A percentile compares a stretch with the other conserved stretches of the same genome.
Evolutionary conservation across 2,888 invertebrate genomes (phyloP).

Genomic region (Epirrhoe tristata): DNA sequence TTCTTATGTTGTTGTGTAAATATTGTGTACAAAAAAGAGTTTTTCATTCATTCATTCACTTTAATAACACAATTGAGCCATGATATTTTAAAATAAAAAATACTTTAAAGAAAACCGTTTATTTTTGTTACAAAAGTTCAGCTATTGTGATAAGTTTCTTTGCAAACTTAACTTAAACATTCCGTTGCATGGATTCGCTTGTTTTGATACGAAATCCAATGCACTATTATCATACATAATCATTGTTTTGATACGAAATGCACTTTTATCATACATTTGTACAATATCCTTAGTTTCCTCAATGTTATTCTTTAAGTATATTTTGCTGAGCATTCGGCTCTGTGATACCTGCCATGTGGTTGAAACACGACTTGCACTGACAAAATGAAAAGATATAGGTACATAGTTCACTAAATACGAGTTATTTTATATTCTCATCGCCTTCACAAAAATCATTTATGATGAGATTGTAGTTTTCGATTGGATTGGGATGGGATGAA

Average conservation of each 20-base stretch:
- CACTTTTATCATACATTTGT: neutral
- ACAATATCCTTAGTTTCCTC: neutral
- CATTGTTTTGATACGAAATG: neutral
- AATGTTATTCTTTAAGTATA: neutral
- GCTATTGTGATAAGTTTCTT: neutral
- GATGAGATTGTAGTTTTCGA: no score
- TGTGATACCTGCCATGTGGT: neutral
- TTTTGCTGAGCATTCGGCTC: neutral
- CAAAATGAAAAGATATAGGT: neutral
- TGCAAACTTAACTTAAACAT: neutral
- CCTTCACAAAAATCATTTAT: no score
- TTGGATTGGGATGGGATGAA: no score
- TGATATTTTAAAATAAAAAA: no score
- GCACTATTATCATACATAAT: neutral
- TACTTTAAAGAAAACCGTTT: neutral
- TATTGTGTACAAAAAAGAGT: no score
- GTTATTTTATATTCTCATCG: no score
- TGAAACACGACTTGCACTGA: neutral
- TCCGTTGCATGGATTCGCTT: neutral
- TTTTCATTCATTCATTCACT: no score
- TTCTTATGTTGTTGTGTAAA: no score
- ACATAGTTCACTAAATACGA: no score
- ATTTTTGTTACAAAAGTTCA: neutral
- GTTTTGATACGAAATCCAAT: neutral
- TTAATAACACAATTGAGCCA: no score